These are phyloP conservation scores for Lampris megalopsis DNA, from an alignment of 2,113 vertebrate species.

Conservation along the genomic window DNA sequence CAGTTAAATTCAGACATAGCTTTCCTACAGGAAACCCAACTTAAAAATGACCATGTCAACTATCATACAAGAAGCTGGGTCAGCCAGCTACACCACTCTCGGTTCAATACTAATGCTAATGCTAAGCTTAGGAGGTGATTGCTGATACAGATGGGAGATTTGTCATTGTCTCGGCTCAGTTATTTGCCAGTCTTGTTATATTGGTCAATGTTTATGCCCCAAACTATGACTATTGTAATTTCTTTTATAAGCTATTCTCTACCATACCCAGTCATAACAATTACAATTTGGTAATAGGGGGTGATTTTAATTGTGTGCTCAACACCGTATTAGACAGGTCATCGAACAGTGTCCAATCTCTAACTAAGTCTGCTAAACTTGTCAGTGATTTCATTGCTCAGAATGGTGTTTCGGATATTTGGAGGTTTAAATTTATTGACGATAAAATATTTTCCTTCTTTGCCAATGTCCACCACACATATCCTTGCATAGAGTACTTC, in stretches of 20 bases:
- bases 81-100: background rate
- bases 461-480: background rate
- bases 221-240: slow-evolving; percentile 6
- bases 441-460: background rate
- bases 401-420: slow-evolving; percentile 12
- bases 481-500: background rate
- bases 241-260: slow-evolving; percentile 9
- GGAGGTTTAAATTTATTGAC: slow-evolving; percentile 6
- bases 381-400: background rate
- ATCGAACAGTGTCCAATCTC: slow-evolving; percentile 1
- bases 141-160: slow-evolving; percentile 17
- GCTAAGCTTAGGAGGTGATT: slow-evolving; percentile 16
- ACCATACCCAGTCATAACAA: slow-evolving; percentile 2
- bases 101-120: slow-evolving; percentile 20
- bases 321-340: slow-evolving; percentile 1
- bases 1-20: slow-evolving; percentile 2
- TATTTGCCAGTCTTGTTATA: slow-evolving; percentile 15
- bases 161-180: background rate
- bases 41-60: slow-evolving; percentile 8
- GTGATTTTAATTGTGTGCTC: slow-evolving; percentile 4
- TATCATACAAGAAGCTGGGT: slow-evolving; percentile 12
- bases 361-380: background rate
- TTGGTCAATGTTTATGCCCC: slow-evolving; percentile 17
- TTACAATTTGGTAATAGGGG: slow-evolving; percentile 6
- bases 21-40: slow-evolving; percentile 24